Conservation (phyloP, 1,140 invertebrate species). For the Orius laevigatus region DNA sequence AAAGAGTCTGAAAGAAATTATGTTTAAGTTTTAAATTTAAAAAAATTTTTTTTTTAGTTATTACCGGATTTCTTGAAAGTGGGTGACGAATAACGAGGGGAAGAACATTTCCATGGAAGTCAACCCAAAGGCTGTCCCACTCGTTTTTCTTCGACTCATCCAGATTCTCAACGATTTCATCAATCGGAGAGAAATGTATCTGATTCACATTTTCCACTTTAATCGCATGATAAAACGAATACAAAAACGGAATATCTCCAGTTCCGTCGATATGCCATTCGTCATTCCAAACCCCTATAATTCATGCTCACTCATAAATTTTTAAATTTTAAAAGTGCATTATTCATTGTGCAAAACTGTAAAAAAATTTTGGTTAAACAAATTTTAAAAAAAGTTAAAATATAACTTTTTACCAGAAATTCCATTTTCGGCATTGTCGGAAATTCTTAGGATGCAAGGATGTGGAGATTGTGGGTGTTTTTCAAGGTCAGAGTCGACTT, state of each 20-base stretch:
- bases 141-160: conserved; percentile 22
- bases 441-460: conserved; percentile 33
- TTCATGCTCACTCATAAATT: too few relatives aligned
- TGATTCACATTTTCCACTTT: conserved; percentile 28
- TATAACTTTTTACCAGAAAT: conserved; percentile 24
- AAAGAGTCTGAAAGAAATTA: conserved; percentile 27
- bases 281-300: conserved; percentile 30
- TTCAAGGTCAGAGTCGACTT: conserved; percentile 33
- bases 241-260: conserved; percentile 30
- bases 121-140: conserved; percentile 31
- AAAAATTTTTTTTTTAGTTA: not conserved
- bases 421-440: conserved; percentile 31
- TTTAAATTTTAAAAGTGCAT: not conserved
- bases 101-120: conserved; percentile 29
- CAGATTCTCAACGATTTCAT: conserved; percentile 28
- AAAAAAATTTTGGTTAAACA: not conserved
- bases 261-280: conserved; percentile 37
- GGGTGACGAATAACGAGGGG: conserved; percentile 29
- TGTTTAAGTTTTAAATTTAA: not conserved
- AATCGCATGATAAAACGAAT: conserved; percentile 30
- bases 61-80: conserved; percentile 20
- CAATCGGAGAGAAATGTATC: conserved; percentile 31
- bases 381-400: not conserved
- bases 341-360: not conserved
- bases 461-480: conserved; percentile 32